Evolutionary conservation across 2,888 invertebrate species (phyloP), one percentile per base, ranked within the genome.

Genomic region (Plutella xylostella): DNA sequence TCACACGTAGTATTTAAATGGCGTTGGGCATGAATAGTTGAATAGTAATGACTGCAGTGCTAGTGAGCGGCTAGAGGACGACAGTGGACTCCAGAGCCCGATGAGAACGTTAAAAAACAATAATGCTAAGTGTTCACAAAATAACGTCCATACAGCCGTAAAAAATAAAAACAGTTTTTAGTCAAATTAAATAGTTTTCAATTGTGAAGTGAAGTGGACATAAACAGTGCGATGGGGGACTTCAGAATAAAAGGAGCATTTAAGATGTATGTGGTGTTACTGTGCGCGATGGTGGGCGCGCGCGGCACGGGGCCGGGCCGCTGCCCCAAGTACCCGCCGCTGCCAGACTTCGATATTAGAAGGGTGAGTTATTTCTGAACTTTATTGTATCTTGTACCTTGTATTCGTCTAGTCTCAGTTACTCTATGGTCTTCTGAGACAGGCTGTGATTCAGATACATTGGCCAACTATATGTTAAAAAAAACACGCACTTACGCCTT

Each of bases 291-390:
- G 37, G 61, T 61, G 45, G 58, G 61, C n/a, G 76, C 62, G 48
- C 49, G 64, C 25, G 58, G 66, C 48, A 77, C 86, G 40, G 90
- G 89, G 37, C 73, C 91, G 34, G 91, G 91, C 50, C 86, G 85
- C 59, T 92, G 91, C 58, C 91, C 91, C 4, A 85, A 87, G 52
- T 87, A 89, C 65, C 87, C 87, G 42, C 85, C 87, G 55, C 83
- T 90, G 68, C 86, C 87, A 30, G 79, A 88, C 68, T 90, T 90
- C 58, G 88, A 90, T 58, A 76, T 89, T 52, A 84, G 85, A 49
- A 84, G 82, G 75, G 91, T 91, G 66, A 87, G 87, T 83, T 51
- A 11, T n/a, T 37, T 11, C 6, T 35, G 17, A 19, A n/a, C n/a
- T n/a, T n/a, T n/a, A n/a, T n/a, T n/a, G n/a, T n/a, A n/a, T n/a